Evolutionary conservation across 30 jellyfish, hydroid and myxozoan species (phyloP).

Genomic region (Aurelia coerulea): DNA sequence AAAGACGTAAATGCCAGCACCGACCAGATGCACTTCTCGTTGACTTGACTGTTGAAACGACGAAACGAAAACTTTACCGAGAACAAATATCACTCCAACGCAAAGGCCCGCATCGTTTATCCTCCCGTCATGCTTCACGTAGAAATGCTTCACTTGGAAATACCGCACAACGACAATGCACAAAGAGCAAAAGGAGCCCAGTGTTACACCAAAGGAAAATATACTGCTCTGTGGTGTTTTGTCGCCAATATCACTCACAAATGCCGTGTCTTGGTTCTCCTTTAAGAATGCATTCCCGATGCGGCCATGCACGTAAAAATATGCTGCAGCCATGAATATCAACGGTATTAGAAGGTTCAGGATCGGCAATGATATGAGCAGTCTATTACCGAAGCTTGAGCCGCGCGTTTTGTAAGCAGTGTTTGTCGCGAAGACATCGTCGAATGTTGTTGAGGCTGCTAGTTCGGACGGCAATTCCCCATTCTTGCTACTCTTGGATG

Average conservation of each 20-base stretch:
- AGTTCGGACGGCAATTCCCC: too few relatives aligned
- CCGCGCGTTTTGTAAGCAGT: slow-evolving; percentile 23
- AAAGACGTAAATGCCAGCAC: slow-evolving; percentile 61
- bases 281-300: slow-evolving; percentile 14
- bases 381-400: slow-evolving; percentile 53
- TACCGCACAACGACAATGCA: slow-evolving; percentile 50
- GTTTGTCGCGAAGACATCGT: neutral
- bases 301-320: slow-evolving; percentile 23
- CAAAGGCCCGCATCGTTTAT: slow-evolving; percentile 31
- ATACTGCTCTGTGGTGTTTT: slow-evolving; percentile 70
- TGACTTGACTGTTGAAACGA: slow-evolving; percentile 64
- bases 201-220: slow-evolving; percentile 57
- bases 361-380: slow-evolving; percentile 44
- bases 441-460: too few relatives aligned
- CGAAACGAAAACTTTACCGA: slow-evolving; percentile 47
- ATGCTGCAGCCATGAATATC: slow-evolving; percentile 25
- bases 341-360: slow-evolving; percentile 23
- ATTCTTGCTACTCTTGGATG: too few relatives aligned
- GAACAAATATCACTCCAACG: slow-evolving; percentile 37
- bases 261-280: slow-evolving; percentile 35
- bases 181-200: slow-evolving; percentile 30
- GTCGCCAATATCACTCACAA: slow-evolving; percentile 70
- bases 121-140: slow-evolving; percentile 19
- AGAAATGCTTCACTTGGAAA: slow-evolving; percentile 68
- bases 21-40: slow-evolving; percentile 50